These are phyloP conservation scores for Tenthredo distinguenda DNA, from an alignment of 2,888 invertebrate species.

Conservation along the genomic window DNA sequence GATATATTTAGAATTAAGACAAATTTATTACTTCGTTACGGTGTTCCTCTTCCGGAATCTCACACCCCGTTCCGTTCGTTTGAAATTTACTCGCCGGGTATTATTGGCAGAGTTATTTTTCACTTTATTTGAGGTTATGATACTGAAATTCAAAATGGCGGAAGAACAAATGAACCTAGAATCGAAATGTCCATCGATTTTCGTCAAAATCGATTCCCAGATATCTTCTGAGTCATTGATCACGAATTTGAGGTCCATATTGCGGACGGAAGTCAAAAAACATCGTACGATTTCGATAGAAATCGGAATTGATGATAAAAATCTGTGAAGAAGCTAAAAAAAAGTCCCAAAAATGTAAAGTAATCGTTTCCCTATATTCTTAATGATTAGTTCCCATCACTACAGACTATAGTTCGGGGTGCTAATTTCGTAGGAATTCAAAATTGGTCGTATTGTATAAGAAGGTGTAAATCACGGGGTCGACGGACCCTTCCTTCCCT, in stretches of 20 bases:
- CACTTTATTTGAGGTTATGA: not conserved
- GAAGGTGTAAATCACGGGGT: constrained; percentile 45
- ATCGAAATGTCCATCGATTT: not conserved
- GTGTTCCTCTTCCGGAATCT: not conserved
- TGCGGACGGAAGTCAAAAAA: not conserved
- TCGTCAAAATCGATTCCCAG: not conserved
- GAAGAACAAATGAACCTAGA: not conserved
- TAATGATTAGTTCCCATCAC: not conserved
- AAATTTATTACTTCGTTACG: not conserved
- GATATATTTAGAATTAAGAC: not conserved
- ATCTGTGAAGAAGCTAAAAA: not conserved
- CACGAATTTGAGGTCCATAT: not conserved
- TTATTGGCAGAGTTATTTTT: too few species aligned
- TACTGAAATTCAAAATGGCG: not conserved
- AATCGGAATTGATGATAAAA: not conserved
- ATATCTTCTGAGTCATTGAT: not conserved
- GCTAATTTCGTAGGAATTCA: not conserved
- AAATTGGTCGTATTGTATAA: constrained; percentile 21
- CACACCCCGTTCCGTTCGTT: not conserved
- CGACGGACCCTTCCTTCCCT: constrained; percentile 65
- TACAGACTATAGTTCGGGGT: not conserved
- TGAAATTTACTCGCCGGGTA: not conserved
- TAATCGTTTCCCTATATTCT: not conserved
- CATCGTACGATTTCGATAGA: not conserved
- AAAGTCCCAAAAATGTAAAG: not conserved